These are phyloP conservation scores for Oscheius myriophilus DNA, from an alignment of 2,888 invertebrate genomes.

Conservation along the genomic window DNA sequence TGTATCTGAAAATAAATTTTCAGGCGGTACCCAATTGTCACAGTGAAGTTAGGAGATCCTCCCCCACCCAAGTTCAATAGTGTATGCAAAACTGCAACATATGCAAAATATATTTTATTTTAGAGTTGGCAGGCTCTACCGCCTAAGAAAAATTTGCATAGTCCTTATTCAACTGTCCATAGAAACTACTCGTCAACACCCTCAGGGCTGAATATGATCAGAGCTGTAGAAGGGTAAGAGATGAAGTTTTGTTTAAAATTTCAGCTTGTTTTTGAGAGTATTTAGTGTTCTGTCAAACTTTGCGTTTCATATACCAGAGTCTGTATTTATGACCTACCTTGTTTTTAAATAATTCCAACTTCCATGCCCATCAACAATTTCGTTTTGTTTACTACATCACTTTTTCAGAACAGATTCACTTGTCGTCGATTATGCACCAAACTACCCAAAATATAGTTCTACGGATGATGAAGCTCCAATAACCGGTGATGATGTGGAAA, in stretches of 20 bases:
- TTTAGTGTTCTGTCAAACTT: too few relatives aligned
- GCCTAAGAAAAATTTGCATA: neutral
- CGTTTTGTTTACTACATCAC: too few relatives aligned
- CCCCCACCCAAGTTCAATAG: neutral
- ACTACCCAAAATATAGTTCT: neutral
- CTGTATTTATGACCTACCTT: too few relatives aligned
- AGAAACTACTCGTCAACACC: neutral
- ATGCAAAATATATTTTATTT: neutral
- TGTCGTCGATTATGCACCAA: neutral
- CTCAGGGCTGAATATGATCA: neutral
- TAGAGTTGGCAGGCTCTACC: conserved; percentile 11
- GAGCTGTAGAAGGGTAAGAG: conserved; percentile 10
- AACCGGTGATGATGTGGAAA: conserved; percentile 3
- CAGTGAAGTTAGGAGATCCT: neutral
- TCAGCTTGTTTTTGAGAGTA: too few relatives aligned
- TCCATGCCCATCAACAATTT: too few relatives aligned
- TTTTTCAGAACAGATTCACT: conserved; percentile 12
- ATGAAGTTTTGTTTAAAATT: too few relatives aligned
- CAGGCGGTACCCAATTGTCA: neutral
- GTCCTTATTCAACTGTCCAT: conserved; percentile 4
- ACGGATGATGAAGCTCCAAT: neutral
- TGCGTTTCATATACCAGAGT: too few relatives aligned
- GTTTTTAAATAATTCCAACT: too few relatives aligned
- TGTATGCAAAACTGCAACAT: neutral
- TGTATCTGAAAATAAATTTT: too few relatives aligned